Evolutionary conservation across 2,797 vertebrate genomes (phyloP), one percentile per base, ranked within the genome.

Genomic region (Pyrocephalus nanus): DNA sequence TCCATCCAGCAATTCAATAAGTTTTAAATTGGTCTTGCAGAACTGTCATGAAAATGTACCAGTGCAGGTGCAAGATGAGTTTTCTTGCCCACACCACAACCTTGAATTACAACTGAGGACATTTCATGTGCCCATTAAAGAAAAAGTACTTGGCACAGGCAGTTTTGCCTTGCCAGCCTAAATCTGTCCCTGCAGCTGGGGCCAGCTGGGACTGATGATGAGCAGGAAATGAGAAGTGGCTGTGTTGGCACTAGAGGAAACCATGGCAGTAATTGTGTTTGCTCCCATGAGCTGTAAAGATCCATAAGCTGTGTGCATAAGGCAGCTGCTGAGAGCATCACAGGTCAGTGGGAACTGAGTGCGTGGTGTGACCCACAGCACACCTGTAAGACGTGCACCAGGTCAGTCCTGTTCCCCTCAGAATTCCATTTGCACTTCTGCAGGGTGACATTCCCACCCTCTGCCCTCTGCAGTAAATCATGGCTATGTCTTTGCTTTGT

Each of bases 291-390:
- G 13, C 25, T 47, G 29, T 32, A 5, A 30, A 43, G 58, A 15
- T 17, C 15, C 2, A 1, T 29, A 15, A 38, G 60, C 6, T n/a
- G 42, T 45, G 19, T 7, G 34, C 17, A 6, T 50, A 45, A 30
- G 50, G 45, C 36, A 17, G 64, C 67, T 58, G 67, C 64, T 66
- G 36, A 36, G 32, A 11, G 32, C 47, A 18, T 8, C 61, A 71
- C 47, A 48, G 1, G 11, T 1, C 27, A 30, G 20, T 18, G 36
- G 26, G 50, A 20, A 2, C 12, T 3, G 27, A 4, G 66, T 16
- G 8, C 0, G 1, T 1, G 19, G 17, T 38, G 48, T 34, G 81
- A 40, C 4, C 54, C n/a, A 6, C 30, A 60, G 53, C 50, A 15
- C 38, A 4, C 9, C 53, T 65, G 45, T 9, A 9, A 19, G 86